Evolutionary conservation across 1,140 invertebrate genomes (phyloP).

Genomic region (Brachionus plicatilis): DNA sequence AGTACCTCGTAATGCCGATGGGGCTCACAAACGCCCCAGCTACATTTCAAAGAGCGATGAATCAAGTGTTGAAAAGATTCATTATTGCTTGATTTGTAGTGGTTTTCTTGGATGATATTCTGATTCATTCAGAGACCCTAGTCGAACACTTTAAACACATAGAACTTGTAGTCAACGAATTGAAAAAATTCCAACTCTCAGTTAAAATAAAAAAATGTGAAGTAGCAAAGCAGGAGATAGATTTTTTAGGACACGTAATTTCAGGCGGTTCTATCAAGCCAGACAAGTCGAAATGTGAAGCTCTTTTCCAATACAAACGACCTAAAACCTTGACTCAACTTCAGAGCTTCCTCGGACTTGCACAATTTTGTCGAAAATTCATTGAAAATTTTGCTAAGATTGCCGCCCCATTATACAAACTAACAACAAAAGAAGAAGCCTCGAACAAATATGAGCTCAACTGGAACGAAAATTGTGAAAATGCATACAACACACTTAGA

Average conservation of each 20-base stretch:
- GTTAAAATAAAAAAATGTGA: background rate
- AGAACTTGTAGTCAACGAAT: background rate
- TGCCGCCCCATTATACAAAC: constrained; percentile 47
- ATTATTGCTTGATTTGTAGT: background rate
- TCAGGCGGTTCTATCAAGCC: background rate
- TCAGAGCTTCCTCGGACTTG: constrained; percentile 45
- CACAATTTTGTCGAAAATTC: constrained; percentile 46
- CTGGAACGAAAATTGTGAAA: constrained; percentile 46
- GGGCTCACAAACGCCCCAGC: constrained; percentile 53
- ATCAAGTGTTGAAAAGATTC: constrained; percentile 41
- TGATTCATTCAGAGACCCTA: background rate
- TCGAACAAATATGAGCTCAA: constrained; percentile 40
- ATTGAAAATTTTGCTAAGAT: constrained; percentile 54
- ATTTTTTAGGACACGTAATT: background rate
- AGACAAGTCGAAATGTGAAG: background rate
- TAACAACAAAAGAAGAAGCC: constrained; percentile 46
- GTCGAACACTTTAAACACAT: background rate
- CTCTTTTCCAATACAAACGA: background rate
- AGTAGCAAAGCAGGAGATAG: background rate
- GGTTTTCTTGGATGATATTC: background rate
- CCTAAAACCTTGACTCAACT: background rate
- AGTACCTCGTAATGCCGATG: constrained; percentile 52
- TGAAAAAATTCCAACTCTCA: background rate
- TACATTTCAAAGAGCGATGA: constrained; percentile 49
- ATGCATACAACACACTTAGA: constrained; percentile 48